Evolutionary conservation across 1,140 invertebrate species (phyloP).

Genomic region (Neuroterus valhalla): DNA sequence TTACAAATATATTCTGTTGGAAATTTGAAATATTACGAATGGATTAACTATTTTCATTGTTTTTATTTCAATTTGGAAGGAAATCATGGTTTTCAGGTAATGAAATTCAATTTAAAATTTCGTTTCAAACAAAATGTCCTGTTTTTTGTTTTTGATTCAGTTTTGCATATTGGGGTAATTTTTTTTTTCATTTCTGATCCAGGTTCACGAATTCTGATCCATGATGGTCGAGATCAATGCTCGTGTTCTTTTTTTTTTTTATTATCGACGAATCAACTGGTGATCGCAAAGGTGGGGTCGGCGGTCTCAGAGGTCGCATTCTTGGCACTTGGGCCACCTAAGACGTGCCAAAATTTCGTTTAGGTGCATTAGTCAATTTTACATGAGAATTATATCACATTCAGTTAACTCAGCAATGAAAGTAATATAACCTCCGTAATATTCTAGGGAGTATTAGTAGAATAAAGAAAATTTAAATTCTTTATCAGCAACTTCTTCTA

Average conservation of each 20-base stretch:
- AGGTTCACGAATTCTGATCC: conserved; percentile 31
- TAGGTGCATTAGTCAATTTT: conserved; percentile 18
- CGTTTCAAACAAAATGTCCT: no score
- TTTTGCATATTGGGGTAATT: no score
- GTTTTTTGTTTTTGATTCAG: no score
- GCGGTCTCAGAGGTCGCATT: conserved; percentile 47
- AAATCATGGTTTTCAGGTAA: no score
- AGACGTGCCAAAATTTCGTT: conserved; percentile 35
- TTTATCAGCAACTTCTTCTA: not conserved
- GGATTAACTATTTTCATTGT: no score
- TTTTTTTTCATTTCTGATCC: no score
- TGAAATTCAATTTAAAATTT: no score
- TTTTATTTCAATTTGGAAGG: no score
- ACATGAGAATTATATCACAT: not conserved
- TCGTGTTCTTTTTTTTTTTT: conserved; percentile 27
- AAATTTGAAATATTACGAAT: no score
- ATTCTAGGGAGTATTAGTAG: not conserved
- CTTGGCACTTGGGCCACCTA: conserved; percentile 45
- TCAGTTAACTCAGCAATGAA: conserved; percentile 11
- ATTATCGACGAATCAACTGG: conserved; percentile 38
- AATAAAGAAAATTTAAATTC: no score
- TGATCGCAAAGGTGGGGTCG: conserved; percentile 45
- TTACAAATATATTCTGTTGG: not conserved
- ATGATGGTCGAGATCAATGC: conserved; percentile 15
- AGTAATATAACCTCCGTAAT: conserved; percentile 7